Evolutionary conservation across 2,888 invertebrate genomes (phyloP), one percentile per base, ranked within the genome.

Genomic region (Caenorhabditis macrosperma): DNA sequence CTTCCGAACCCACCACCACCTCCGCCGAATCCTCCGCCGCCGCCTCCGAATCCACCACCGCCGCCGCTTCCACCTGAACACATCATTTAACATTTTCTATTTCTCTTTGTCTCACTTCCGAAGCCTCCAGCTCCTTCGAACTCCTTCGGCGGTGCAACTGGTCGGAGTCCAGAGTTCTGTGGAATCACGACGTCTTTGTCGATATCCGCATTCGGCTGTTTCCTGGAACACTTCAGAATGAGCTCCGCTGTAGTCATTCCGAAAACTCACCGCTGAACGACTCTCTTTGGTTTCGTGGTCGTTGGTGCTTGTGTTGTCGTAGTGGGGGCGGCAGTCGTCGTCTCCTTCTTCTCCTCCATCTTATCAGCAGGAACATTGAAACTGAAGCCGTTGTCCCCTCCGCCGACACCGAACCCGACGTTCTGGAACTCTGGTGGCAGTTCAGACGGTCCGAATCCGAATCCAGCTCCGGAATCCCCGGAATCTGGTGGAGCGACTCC

Each of bases 141-240:
- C 60, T 89, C 89, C 66, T 86, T 87, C n/a, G 89, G 89, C 54
- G 89, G 89, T 4, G 87, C 77, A 30, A 88, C 88, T 20, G 89
- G 86, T 24, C 89, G 83, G 3, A 89, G 85, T 9, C 89, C 89
- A 5, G 89, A 89, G 67, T 89, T 88, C 64, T 88, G 86, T 52
- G 89, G 89, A 35, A 89, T 88, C 24, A 88, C 83, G 15, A 59
- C 82, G 54, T 82, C 82, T 30, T 82, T 80, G 41, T 76, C 83
- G n/a, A 81, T 50, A 0, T 67, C 77, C 12, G 76, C 71, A 20
- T 80, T 81, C 22, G 85, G 83, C 59, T 80, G 85, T 60, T 85
- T 85, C 68, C 84, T 84, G 64, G 15, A 79, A 69, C n/a, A n/a
- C n/a, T n/a, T n/a, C n/a, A n/a, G n/a, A n/a, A n/a, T n/a, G n/a